Base-by-base conservation (phyloP, 1,140 invertebrate genomes). In the Potamilus streckersoni region DNA sequence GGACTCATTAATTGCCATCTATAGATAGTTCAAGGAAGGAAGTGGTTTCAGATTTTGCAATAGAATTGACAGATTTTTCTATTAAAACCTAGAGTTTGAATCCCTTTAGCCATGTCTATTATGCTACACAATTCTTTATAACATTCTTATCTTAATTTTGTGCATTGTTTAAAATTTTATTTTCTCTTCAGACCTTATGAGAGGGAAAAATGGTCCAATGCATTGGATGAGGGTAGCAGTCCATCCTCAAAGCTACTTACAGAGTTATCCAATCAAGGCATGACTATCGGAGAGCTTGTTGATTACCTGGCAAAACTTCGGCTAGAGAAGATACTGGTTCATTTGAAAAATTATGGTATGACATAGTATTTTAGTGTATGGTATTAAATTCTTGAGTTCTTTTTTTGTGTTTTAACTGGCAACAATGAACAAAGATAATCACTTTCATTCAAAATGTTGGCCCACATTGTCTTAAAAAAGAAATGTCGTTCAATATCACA, bases 171-270 rank as follows among this genome's bases (percentile, higher is more conserved):
- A 13, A 15, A 13, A 23, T 66, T 66, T 0, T 23, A 66, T 66
- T 66, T 66, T 17, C n/a, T 1, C 17, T 66, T 31, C 31, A 71
- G 69, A 55, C 69, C 59, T 2, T 19, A 27, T n/a, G 58, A 27
- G 23, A 56, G 69, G 17, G 73, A 75, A 23, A 38, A 20, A 64
- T 75, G 67, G 67, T 68, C 73, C 13, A 58, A 58, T 49, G 73
- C 67, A 8, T 27, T 75, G 17, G 63, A 63, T 16, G 38, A 49
- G 38, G 20, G 27, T 31, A 27, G 62, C 56, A 82, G 79, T 65
- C 76, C 81, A 15, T 19, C 71, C 2, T n/a, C 63, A 2, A 76
- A 82, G 62, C 58, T 82, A 72, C 31, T 82, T 17, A 65, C 66
- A 65, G 31, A 63, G 20, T 57, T 80, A 16, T 73, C 79, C 15